These are phyloP conservation scores for Bombus waltoni DNA, from an alignment of 1,140 invertebrate species.

Conservation along the genomic window DNA sequence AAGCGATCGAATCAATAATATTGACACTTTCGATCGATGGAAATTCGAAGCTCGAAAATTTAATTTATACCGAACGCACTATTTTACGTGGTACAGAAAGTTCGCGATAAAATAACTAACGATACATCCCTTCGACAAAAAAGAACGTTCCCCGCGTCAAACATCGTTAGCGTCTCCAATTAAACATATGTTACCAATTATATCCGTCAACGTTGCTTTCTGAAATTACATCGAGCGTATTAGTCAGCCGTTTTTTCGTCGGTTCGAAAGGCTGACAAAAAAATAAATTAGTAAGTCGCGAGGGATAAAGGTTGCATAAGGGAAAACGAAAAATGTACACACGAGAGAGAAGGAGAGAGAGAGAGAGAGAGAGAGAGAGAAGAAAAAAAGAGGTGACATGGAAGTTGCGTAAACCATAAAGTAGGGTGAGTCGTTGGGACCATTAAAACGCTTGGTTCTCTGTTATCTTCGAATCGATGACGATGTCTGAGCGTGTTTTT, in stretches of 20 bases:
- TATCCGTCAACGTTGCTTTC: neutral
- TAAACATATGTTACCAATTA: slow-evolving; percentile 35
- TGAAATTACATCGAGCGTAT: slow-evolving; percentile 4
- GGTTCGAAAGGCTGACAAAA: neutral
- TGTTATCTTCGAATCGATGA: slow-evolving; percentile 32
- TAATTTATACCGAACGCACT: neutral
- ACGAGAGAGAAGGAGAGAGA: no score
- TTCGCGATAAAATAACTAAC: no score
- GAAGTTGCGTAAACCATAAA: slow-evolving; percentile 1
- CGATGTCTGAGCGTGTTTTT: neutral
- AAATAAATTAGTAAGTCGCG: neutral
- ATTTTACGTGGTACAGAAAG: no score
- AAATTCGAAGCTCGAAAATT: neutral
- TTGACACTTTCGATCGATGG: no score
- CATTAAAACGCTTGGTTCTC: slow-evolving; percentile 11
- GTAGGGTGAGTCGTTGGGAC: neutral
- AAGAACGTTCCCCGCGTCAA: neutral
- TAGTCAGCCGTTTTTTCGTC: neutral
- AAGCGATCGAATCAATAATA: no score
- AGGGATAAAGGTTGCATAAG: neutral
- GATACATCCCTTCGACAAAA: no score
- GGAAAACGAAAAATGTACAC: neutral
- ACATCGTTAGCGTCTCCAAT: neutral
- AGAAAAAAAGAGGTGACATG: neutral
- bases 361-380: neutral